These are phyloP conservation scores for Dione juno DNA, from an alignment of 2,888 invertebrate species.

Conservation along the genomic window DNA sequence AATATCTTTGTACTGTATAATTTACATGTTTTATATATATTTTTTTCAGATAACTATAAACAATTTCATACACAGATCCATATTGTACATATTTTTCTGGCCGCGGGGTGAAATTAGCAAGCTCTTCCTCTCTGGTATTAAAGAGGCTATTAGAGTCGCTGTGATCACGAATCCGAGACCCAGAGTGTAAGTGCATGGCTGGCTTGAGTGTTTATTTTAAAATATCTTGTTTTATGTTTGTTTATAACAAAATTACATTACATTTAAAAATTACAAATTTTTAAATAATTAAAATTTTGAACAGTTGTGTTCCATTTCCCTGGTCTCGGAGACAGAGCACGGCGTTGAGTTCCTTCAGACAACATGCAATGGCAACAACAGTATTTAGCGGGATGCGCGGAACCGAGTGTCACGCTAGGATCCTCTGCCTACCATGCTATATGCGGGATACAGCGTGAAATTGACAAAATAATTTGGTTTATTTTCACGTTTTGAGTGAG, in stretches of 20 bases:
- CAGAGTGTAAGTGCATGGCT: conserved; percentile 78
- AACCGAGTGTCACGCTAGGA: no score
- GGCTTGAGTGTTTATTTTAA: background rate
- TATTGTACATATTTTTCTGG: conserved; percentile 88
- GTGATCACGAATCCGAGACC: conserved; percentile 86
- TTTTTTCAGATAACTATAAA: conserved; percentile 70
- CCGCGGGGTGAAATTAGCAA: conserved; percentile 78
- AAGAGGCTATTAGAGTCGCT: conserved; percentile 84
- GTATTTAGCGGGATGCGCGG: no score
- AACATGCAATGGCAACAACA: no score
- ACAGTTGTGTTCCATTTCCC: no score
- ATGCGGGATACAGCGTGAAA: no score
- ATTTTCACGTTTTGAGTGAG: no score
- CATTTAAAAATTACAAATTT: background rate
- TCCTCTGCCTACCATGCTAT: no score
- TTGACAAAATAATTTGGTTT: no score
- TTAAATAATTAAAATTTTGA: no score
- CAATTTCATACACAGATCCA: conserved; percentile 84
- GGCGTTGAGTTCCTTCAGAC: no score
- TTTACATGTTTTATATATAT: background rate
- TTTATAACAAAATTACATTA: background rate
- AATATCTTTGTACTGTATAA: no score
- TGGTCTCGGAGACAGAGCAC: no score
- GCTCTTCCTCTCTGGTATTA: conserved; percentile 77
- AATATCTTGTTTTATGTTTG: background rate